These are phyloP conservation scores for Remorina albescens DNA, from an alignment of 2,797 vertebrate species.

Conservation along the genomic window DNA sequence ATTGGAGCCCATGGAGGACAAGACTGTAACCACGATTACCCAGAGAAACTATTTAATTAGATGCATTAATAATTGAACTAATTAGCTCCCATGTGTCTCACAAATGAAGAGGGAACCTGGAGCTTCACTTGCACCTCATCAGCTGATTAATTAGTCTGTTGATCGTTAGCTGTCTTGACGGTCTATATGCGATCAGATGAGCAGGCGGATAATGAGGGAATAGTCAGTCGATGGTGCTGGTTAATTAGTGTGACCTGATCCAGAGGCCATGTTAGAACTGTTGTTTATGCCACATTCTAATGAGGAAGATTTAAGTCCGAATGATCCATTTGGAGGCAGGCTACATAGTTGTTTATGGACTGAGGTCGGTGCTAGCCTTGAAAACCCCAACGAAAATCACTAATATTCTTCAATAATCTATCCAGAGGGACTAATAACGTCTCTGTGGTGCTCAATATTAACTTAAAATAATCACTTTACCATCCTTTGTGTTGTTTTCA, in stretches of 20 bases:
- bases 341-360: conserved; percentile 62
- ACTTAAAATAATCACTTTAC: conserved; percentile 47
- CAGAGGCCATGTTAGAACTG: conserved; percentile 94
- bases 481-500: conserved; percentile 38
- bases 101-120: conserved; percentile 93
- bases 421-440: conserved; percentile 52
- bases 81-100: conserved; percentile 98
- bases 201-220: conserved; percentile 89
- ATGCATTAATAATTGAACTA: conserved; percentile 99
- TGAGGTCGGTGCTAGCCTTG: conserved; percentile 44
- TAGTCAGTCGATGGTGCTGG: conserved; percentile 97
- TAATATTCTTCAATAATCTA: conserved; percentile 61
- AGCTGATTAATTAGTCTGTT: conserved; percentile 98
- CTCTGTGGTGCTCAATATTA: conserved; percentile 45
- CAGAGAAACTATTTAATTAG: conserved; percentile 98
- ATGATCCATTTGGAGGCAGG: conserved; percentile 64
- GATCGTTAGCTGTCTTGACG: conserved; percentile 98
- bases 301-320: conserved; percentile 92
- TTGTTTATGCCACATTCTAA: conserved; percentile 95
- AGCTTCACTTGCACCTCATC: conserved; percentile 90
- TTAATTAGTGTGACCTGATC: conserved; percentile 99
- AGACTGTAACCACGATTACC: conserved; percentile 93
- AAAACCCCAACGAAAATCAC: conserved; percentile 56
- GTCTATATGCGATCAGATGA: conserved; percentile 94
- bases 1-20: conserved; percentile 88